Base-by-base conservation (phyloP, 2,888 invertebrate species). In the Zhuqinia jingwanae region DNA sequence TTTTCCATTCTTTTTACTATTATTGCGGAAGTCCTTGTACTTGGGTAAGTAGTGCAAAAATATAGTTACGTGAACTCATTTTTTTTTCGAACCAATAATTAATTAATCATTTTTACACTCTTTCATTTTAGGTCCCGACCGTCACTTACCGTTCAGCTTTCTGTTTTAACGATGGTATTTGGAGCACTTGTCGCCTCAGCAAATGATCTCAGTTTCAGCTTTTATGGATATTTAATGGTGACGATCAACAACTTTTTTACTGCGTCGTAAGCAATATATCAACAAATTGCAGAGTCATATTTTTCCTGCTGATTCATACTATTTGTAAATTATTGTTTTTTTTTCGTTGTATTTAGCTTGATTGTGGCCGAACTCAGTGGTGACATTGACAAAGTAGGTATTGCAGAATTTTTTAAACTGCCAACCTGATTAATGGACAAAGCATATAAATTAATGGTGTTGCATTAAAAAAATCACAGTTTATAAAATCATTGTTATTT, bases 1-100 rank as follows among this genome's bases (percentile, higher is more conserved):
- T 99, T 99, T 93, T 98, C 99, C 79, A 99, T 99, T 91, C 93
- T 99, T 30, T 97, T 99, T 96, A 99, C 99, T 0, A 98, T 99
- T 98, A 93, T 98, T 87, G 95, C 96, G 15, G 99, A 99, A 92
- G 95, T 95, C 91, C 95, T 96, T 91, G 95, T 99, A 76, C 94
- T 99, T 20, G 92, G 96, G 94, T 94, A 91, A 92, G 92, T 58
- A 8, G n/a, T n/a, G n/a, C n/a, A n/a, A n/a, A n/a, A 27, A 13
- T 65, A 42, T 68, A n/a, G n/a, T n/a, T n/a, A n/a, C 3, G 22
- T 56, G 6, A 50, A 2, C 2, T 15, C 65, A 30, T 65, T n/a
- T n/a, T n/a, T n/a, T n/a, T n/a, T 65, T 30, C 17, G 30, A 65
- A 36, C 5, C n/a, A 60, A 11, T 27, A 8, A 2, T 22, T 60